A percentile compares a stretch with the other conserved stretches of the same genome.
Conservation (phyloP, 1,140 invertebrate genomes). For the Lysiphlebus fabarum region DNA sequence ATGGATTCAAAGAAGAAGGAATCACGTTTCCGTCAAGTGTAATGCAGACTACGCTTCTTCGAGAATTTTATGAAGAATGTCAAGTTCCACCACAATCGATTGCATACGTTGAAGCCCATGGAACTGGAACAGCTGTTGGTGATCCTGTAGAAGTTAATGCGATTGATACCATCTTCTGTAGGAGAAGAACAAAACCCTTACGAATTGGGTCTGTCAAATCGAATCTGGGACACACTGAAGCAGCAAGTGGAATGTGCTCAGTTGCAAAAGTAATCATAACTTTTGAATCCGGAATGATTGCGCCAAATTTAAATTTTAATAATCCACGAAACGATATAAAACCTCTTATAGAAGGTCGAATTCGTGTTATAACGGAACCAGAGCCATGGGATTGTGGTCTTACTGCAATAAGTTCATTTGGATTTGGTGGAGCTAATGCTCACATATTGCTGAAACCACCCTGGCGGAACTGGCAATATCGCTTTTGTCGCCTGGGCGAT, state of each 20-base stretch:
- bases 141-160: conserved; percentile 87
- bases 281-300: conserved; percentile 67
- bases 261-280: conserved; percentile 74
- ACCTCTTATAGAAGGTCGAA: conserved; percentile 62
- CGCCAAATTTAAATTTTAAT: conserved; percentile 72
- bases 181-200: conserved; percentile 66
- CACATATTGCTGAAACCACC: conserved; percentile 67
- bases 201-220: conserved; percentile 89
- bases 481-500: too few relatives aligned
- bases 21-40: conserved; percentile 88
- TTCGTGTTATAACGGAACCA: conserved; percentile 63
- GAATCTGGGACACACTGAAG: conserved; percentile 90
- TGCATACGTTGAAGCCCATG: conserved; percentile 88
- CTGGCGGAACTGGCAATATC: too few relatives aligned
- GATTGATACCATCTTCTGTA: conserved; percentile 80
- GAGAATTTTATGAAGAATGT: conserved; percentile 85
- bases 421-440: conserved; percentile 65
- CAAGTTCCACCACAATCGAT: conserved; percentile 68
- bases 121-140: conserved; percentile 76
- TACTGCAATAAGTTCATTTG: conserved; percentile 62
- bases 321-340: conserved; percentile 66
- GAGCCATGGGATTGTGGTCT: conserved; percentile 62
- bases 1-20: conserved; percentile 81
- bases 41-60: conserved; percentile 74
- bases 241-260: conserved; percentile 82